phyloP scores from a whole-genome alignment of 1,140 invertebrate genomes.

The Lasaia peninsularis region DNA sequence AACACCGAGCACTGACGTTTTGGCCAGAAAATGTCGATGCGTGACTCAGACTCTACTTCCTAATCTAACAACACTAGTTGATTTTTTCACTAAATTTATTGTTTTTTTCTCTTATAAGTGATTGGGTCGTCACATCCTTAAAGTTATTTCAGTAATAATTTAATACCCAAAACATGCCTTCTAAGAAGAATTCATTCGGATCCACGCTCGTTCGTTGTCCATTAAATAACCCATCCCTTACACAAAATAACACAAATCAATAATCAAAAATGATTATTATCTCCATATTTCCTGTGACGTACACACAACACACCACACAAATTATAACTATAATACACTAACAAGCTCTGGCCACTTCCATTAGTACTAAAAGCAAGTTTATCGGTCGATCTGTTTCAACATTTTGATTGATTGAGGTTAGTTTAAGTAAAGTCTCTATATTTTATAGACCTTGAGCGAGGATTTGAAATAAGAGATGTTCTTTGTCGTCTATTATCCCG shows the following conservation, averaged over 20 bases:
- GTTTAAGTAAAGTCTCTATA: slow-evolving; percentile 22
- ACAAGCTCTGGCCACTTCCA: slow-evolving; percentile 21
- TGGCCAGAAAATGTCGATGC: too few species aligned
- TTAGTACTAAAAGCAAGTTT: slow-evolving; percentile 43
- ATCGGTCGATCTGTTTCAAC: slow-evolving; percentile 44
- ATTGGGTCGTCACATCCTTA: too few species aligned
- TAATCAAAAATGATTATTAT: background rate
- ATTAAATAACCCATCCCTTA: too few species aligned
- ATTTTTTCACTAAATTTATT: too few species aligned
- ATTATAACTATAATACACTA: background rate
- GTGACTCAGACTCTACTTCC: too few species aligned
- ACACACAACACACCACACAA: background rate
- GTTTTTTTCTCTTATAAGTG: too few species aligned
- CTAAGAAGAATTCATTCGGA: too few species aligned
- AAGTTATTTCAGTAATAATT: too few species aligned
- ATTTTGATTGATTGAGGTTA: slow-evolving; percentile 52
- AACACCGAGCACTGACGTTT: too few species aligned
- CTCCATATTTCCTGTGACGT: background rate
- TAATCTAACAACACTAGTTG: too few species aligned
- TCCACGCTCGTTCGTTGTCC: too few species aligned
- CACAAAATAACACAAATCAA: background rate
- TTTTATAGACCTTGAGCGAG: background rate
- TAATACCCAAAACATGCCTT: too few species aligned
- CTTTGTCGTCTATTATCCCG: background rate
- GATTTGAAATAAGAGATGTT: background rate